phyloP scores from a whole-genome alignment of 2,888 invertebrate genomes.

The Tetragonula carbonaria region DNA sequence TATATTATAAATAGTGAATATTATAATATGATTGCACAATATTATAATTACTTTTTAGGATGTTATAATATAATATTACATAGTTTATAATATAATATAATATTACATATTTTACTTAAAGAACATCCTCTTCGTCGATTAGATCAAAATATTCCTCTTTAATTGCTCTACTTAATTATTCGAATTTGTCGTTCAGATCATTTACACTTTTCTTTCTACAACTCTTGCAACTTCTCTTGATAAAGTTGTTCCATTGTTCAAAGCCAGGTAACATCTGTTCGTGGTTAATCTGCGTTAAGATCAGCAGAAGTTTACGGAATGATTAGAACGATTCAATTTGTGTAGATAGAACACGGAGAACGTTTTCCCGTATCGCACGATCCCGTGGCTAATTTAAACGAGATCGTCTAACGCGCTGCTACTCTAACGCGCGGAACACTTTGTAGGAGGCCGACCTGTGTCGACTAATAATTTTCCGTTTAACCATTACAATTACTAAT shows the following conservation, averaged over 20 bases:
- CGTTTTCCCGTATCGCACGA: conserved; percentile 6
- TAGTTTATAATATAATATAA: too few relatives aligned
- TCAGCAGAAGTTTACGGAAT: neutral
- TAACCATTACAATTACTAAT: conserved; percentile 55
- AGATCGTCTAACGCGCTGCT: conserved; percentile 20
- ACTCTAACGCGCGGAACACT: conserved; percentile 30
- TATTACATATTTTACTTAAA: too few relatives aligned
- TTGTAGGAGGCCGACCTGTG: neutral
- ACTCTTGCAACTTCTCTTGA: neutral
- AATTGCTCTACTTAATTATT: too few relatives aligned
- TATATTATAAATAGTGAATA: too few relatives aligned
- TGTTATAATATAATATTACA: too few relatives aligned
- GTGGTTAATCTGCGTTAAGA: neutral
- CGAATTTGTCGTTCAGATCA: too few relatives aligned
- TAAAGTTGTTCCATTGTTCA: too few relatives aligned
- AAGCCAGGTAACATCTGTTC: conserved; percentile 5
- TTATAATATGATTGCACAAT: too few relatives aligned
- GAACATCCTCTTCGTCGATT: too few relatives aligned
- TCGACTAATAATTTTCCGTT: conserved; percentile 44
- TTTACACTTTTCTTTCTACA: too few relatives aligned
- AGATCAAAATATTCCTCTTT: too few relatives aligned
- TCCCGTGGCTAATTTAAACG: conserved; percentile 26
- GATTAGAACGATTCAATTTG: neutral
- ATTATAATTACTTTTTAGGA: too few relatives aligned
- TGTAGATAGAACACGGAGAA: neutral